Evolutionary conservation across 2,797 vertebrate species (phyloP).

Genomic region (Holocentrus rufus): DNA sequence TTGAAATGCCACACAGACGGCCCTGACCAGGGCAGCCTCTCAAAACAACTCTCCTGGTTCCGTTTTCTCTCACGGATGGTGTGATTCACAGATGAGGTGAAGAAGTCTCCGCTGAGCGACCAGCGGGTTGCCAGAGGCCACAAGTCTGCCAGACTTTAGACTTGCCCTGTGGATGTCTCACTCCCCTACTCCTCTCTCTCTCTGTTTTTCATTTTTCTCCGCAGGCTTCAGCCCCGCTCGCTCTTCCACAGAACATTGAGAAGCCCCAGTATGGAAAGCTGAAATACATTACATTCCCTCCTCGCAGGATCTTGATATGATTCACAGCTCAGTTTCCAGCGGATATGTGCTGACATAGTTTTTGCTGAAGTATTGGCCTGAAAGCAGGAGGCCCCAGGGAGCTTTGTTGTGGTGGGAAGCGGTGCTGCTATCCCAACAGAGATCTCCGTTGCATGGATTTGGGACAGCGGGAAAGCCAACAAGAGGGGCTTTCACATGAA

Average conservation of each 20-base stretch:
- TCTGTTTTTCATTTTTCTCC: constrained; percentile 17
- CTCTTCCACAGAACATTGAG: constrained; percentile 17
- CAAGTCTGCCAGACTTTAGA: constrained; percentile 1
- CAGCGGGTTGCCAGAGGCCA: constrained; percentile 45
- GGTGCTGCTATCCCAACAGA: constrained; percentile 65
- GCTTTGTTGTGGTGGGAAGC: constrained; percentile 75
- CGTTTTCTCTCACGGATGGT: constrained; percentile 65
- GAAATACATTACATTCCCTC: constrained; percentile 51
- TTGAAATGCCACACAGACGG: constrained; percentile 68
- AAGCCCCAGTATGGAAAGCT: constrained; percentile 31
- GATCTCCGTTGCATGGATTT: constrained; percentile 69
- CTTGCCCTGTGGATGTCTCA: background rate
- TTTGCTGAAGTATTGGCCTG: constrained; percentile 54
- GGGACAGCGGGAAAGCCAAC: constrained; percentile 70
- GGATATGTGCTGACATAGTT: constrained; percentile 57
- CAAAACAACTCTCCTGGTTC: constrained; percentile 66
- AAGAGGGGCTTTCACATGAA: constrained; percentile 72
- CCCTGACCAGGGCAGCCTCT: constrained; percentile 62
- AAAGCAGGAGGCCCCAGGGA: constrained; percentile 56
- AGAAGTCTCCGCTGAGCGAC: constrained; percentile 46
- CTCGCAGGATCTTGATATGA: constrained; percentile 70
- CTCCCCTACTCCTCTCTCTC: background rate
- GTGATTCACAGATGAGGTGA: constrained; percentile 54
- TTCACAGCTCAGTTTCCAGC: constrained; percentile 72
- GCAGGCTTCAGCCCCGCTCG: background rate